Percentiles rank a stretch among this genome's conserved stretches.
These are phyloP conservation scores for Zaprionus vittiger DNA, from an alignment of 1,140 invertebrate species.

Conservation along the genomic window DNA sequence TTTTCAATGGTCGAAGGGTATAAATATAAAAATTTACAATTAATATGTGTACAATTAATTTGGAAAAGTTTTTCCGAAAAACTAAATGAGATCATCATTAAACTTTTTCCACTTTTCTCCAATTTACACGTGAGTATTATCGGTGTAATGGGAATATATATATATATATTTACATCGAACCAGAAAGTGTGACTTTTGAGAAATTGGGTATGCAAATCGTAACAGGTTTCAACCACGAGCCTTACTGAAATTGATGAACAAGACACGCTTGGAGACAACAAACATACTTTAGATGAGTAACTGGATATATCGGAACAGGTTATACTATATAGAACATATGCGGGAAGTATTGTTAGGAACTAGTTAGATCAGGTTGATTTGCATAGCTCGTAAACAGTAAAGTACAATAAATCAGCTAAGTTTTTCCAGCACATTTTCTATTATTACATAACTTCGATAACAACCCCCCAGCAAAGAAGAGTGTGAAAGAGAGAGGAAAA, in stretches of 20 bases:
- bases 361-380: neutral
- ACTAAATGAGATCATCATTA: no score
- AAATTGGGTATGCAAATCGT: neutral
- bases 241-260: neutral
- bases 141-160: neutral
- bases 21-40: no score
- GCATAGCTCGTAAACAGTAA: constrained; percentile 1
- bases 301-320: neutral
- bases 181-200: neutral
- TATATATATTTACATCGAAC: neutral
- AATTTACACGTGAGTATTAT: neutral
- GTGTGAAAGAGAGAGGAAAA: constrained; percentile 17
- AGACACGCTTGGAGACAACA: neutral
- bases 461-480: constrained; percentile 17
- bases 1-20: no score
- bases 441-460: constrained; percentile 3
- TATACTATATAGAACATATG: neutral
- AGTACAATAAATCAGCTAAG: neutral
- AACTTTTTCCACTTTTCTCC: no score
- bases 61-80: no score
- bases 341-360: neutral
- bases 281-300: neutral
- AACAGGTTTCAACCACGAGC: neutral
- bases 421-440: constrained; percentile 1
- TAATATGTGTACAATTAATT: no score